Evolutionary conservation across 2,797 vertebrate genomes (phyloP), one percentile per base, ranked within the genome.

Genomic region (Aselliscus stoliczkanus): DNA sequence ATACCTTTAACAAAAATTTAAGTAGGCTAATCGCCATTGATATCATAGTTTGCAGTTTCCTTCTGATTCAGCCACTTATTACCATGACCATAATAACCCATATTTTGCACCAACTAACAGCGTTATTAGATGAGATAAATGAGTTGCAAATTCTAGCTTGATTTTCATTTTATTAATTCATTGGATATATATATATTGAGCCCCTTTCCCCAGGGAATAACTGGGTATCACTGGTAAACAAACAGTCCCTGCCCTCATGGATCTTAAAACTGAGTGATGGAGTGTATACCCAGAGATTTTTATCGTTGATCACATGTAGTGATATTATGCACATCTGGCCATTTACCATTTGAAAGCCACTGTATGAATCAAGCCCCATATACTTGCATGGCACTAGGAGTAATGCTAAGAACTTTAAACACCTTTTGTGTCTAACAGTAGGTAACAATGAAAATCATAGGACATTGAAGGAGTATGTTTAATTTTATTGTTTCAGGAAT

Each of bases 111-210:
- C 70, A 62, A 67, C 27, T 56, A 90, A 34, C 21, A 70, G 29
- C 31, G n/a, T 70, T 95, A 93, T 95, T 79, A 70, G 34, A 1
- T 89, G 60, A 93, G 65, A 93, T 5, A 91, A 86, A 77, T 81
- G 42, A 86, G 29, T 56, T 88, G 64, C 37, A 84, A 58, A 54
- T 81, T 3, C 15, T n/a, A 50, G 4, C 54, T 52, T 64, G 27
- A 52, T 90, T 93, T 95, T 88, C 9, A 80, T 93, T 94, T 77
- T 60, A 31, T 88, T 84, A 75, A 44, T 84, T 93, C 39, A 10
- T 20, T 18, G 76, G 31, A 58, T 90, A 70, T 62, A 58, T 90
- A 70, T 62, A 83, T 93, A 31, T 44, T 37, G n/a, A 73, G 18
- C 75, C 25, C 23, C 77, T 90, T 92, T 70, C 20, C 72, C 62